Evolutionary conservation across 2,888 invertebrate genomes (phyloP).

Genomic region (Isoperla grammatica): DNA sequence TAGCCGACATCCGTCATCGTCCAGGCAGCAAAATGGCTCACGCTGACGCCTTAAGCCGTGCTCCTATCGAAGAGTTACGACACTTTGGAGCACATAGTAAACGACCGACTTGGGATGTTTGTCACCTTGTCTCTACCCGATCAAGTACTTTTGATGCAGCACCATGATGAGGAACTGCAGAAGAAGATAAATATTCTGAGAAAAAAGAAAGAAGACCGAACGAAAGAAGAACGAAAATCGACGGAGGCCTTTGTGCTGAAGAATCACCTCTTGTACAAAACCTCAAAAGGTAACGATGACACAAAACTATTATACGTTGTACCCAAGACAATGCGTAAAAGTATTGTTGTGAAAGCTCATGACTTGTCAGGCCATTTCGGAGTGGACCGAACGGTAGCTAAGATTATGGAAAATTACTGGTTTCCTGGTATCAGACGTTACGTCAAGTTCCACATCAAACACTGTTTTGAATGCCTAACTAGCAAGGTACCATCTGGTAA

Average conservation of each 20-base stretch:
- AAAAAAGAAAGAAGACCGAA: neutral
- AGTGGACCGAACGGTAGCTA: constrained; percentile 37
- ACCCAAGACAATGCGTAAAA: constrained; percentile 26
- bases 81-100: neutral
- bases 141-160: constrained; percentile 2
- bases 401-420: constrained; percentile 40
- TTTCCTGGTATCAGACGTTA: constrained; percentile 40
- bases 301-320: constrained; percentile 17
- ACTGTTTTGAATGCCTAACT: constrained; percentile 42
- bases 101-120: neutral
- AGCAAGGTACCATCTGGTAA: constrained; percentile 36
- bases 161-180: neutral
- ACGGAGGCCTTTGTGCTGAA: neutral
- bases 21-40: constrained; percentile 36
- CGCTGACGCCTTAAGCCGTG: constrained; percentile 37
- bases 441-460: constrained; percentile 40
- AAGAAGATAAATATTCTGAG: neutral
- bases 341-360: constrained; percentile 29
- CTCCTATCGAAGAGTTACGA: constrained; percentile 1
- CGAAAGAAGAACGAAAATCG: neutral
- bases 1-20: constrained; percentile 27
- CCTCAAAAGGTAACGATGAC: neutral
- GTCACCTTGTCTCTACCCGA: neutral
- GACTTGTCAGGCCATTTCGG: constrained; percentile 42
- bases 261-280: constrained; percentile 2